A percentile compares a stretch with the other conserved stretches of the same genome.
Evolutionary conservation across 2,113 vertebrate genomes (phyloP).

Genomic region (Chroicocephalus ridibundus): DNA sequence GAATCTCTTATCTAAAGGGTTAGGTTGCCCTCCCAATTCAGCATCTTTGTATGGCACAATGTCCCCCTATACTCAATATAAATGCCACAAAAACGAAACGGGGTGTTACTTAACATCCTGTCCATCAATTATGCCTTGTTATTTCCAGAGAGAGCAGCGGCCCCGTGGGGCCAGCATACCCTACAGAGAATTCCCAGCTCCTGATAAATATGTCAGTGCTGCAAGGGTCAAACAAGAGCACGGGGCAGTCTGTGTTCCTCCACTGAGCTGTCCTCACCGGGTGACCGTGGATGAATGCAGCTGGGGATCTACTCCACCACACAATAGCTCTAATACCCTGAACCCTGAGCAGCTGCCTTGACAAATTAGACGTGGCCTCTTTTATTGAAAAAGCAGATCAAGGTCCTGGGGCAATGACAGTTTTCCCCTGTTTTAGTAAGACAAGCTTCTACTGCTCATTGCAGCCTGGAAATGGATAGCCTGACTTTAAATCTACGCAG

Average conservation of each 20-base stretch:
- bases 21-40: background rate
- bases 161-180: background rate
- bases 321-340: background rate
- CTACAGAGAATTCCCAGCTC: background rate
- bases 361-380: conserved; percentile 34
- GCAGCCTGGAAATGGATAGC: background rate
- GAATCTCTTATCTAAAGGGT: background rate
- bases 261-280: background rate
- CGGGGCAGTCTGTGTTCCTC: background rate
- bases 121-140: background rate
- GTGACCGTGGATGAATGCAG: background rate
- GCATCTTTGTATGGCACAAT: background rate
- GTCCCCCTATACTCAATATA: background rate
- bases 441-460: background rate
- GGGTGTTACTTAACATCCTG: background rate
- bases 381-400: conserved; percentile 35
- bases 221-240: conserved; percentile 26
- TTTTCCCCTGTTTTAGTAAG: background rate
- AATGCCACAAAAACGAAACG: background rate
- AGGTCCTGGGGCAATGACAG: conserved; percentile 10
- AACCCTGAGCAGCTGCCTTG: conserved; percentile 19
- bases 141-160: background rate
- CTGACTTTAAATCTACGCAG: background rate
- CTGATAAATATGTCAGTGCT: conserved; percentile 16
- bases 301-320: background rate